These are phyloP conservation scores for Ispidina picta DNA, from an alignment of 2,797 vertebrate genomes.

Conservation along the genomic window DNA sequence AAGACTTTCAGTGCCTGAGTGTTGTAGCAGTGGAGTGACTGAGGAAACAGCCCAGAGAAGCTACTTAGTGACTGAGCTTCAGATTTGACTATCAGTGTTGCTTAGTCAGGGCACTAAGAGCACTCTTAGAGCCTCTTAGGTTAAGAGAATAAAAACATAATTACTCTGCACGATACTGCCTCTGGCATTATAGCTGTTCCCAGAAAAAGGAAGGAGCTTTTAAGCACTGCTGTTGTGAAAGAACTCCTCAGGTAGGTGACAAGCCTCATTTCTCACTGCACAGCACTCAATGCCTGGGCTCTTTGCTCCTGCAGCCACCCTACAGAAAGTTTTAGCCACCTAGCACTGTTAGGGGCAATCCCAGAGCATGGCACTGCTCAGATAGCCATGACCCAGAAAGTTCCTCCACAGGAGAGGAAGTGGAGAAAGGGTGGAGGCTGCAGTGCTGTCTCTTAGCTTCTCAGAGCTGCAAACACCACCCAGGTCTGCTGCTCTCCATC, in stretches of 20 bases:
- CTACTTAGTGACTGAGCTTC: constrained; percentile 48
- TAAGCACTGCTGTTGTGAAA: not conserved
- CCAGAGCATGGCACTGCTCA: not conserved
- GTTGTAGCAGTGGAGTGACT: not conserved
- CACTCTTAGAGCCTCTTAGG: constrained; percentile 24
- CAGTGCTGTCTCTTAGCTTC: not conserved
- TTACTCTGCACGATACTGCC: not conserved
- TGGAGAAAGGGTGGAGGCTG: not conserved
- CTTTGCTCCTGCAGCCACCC: not conserved
- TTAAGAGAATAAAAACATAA: constrained; percentile 39
- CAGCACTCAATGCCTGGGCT: not conserved
- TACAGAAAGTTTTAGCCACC: not conserved
- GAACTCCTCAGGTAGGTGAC: not conserved
- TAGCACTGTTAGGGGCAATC: not conserved
- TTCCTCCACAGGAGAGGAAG: not conserved
- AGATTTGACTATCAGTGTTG: constrained; percentile 16
- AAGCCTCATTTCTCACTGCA: not conserved
- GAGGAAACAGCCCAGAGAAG: not conserved
- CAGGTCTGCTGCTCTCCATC: not conserved
- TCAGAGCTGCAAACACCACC: not conserved
- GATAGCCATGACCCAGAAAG: not conserved
- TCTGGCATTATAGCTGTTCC: not conserved
- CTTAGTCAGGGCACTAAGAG: constrained; percentile 27
- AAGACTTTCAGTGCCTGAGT: not conserved
- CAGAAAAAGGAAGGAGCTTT: not conserved